Base-by-base conservation (phyloP, 2,797 vertebrate genomes). In the Gymnopithys bicolor region DNA sequence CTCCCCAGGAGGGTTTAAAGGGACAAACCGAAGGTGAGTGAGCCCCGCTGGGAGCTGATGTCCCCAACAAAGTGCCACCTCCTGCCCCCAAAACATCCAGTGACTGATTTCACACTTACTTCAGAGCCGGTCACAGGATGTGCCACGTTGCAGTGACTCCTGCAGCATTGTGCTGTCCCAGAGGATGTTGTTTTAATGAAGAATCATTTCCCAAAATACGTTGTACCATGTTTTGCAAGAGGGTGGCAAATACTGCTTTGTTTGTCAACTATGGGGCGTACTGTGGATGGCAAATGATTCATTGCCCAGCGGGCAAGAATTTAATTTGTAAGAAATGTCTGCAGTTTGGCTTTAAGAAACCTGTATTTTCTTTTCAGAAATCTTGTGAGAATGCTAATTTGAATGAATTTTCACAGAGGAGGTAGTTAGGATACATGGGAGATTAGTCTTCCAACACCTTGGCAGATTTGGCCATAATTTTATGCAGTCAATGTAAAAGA, bases 151-250 rank as follows among this genome's bases (percentile, higher is more conserved):
- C 1, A 59, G 51, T 67, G 60, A 28, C 66, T 94, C 62, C 24
- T 49, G 71, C 60, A 51, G 70, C 27, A 63, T 56, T 68, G 77
- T 88, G 55, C 32, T 74, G 58, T 32, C 9, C 24, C 21, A 43
- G 27, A 14, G 0, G 0, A 5, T 89, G 68, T 69, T 89, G 60
- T 69, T 53, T 82, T 71, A 88, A 58, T 74, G 78, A 87, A 87
- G 37, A 89, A 64, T 87, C 18, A 18, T 92, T 95, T 96, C 84
- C 81, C 48, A 70, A 94, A 92, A 87, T 89, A 87, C 0, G 4
- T 48, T 12, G 43, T 37, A 21, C 67, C 25, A 0, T 82, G 64
- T 92, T 95, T 96, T 89, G 84, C 89, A 89, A 45, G 10, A 83
- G 48, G 30, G 33, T 79, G 41, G 80, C 41, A 92, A 95, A 70